Conservation (phyloP, 2,113 vertebrate species). For the Prolemur simus region DNA sequence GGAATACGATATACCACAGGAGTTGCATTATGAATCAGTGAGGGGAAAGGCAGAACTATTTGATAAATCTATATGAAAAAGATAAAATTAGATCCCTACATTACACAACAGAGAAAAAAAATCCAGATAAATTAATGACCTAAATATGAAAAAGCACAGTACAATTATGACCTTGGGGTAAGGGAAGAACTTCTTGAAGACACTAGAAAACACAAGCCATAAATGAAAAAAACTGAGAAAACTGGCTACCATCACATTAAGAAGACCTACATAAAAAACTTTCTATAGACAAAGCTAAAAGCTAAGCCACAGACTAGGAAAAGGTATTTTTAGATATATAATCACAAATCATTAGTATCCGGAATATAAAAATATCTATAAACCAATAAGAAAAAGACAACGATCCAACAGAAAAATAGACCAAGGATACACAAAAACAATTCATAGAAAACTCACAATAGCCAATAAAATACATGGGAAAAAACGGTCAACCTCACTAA, state of each 20-base stretch:
- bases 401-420: slow-evolving; percentile 33
- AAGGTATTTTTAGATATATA: slow-evolving; percentile 39
- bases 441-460: slow-evolving; percentile 48
- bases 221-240: not conserved
- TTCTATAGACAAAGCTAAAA: slow-evolving; percentile 43
- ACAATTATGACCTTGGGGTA: slow-evolving; percentile 32
- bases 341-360: slow-evolving; percentile 32
- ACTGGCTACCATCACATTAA: slow-evolving; percentile 26
- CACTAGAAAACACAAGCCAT: not conserved
- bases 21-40: not conserved
- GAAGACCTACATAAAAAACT: slow-evolving; percentile 28
- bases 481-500: not conserved
- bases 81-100: slow-evolving; percentile 28
- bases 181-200: slow-evolving; percentile 12
- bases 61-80: slow-evolving; percentile 48
- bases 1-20: not conserved
- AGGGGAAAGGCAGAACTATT: slow-evolving; percentile 5
- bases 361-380: slow-evolving; percentile 48
- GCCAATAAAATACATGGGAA: not conserved
- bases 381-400: slow-evolving; percentile 32
- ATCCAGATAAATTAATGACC: slow-evolving; percentile 32
- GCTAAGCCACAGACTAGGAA: not conserved
- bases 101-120: not conserved
- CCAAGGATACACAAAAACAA: not conserved
- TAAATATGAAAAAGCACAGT: slow-evolving; percentile 31